phyloP scores from a whole-genome alignment of 2,888 invertebrate genomes.

The Marasmarcha lunaedactyla region DNA sequence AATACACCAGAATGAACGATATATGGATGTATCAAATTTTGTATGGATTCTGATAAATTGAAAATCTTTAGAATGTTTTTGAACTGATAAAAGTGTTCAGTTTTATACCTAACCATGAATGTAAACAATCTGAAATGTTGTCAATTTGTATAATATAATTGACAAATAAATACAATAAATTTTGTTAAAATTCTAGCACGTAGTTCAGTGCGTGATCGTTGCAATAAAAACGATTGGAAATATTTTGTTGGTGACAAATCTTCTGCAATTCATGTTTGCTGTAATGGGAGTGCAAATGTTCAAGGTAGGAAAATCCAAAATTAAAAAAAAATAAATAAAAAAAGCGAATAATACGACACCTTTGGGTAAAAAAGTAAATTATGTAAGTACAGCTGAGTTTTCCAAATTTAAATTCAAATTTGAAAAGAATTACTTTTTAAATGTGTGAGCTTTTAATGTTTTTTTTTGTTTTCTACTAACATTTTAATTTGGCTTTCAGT shows the following conservation, averaged over 20 bases:
- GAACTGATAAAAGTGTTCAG: background rate
- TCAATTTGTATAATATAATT: background rate
- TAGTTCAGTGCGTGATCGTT: slow-evolving; percentile 99
- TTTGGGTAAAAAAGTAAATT: slow-evolving; percentile 40
- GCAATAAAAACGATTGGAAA: slow-evolving; percentile 99
- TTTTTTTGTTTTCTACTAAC: slow-evolving; percentile 30
- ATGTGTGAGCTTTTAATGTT: slow-evolving; percentile 43
- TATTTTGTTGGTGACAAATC: slow-evolving; percentile 99
- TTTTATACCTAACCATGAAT: too few species aligned
- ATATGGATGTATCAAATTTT: too few species aligned
- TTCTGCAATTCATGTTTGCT: slow-evolving; percentile 99
- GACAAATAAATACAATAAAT: slow-evolving; percentile 11
- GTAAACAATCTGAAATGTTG: too few species aligned
- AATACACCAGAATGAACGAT: too few species aligned
- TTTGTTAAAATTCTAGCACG: slow-evolving; percentile 82
- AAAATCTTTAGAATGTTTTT: slow-evolving; percentile 1
- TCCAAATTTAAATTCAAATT: too few species aligned
- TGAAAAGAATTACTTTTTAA: slow-evolving; percentile 35
- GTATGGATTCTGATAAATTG: too few species aligned
- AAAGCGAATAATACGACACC: slow-evolving; percentile 39
- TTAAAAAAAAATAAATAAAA: slow-evolving; percentile 14
- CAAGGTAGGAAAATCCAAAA: slow-evolving; percentile 90
- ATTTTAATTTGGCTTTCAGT: slow-evolving; percentile 33
- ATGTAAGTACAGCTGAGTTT: background rate
- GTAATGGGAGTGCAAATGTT: slow-evolving; percentile 99